Evolutionary conservation across 2,888 invertebrate species (phyloP), one percentile per base, ranked within the genome.

Genomic region (Theretra japonica): DNA sequence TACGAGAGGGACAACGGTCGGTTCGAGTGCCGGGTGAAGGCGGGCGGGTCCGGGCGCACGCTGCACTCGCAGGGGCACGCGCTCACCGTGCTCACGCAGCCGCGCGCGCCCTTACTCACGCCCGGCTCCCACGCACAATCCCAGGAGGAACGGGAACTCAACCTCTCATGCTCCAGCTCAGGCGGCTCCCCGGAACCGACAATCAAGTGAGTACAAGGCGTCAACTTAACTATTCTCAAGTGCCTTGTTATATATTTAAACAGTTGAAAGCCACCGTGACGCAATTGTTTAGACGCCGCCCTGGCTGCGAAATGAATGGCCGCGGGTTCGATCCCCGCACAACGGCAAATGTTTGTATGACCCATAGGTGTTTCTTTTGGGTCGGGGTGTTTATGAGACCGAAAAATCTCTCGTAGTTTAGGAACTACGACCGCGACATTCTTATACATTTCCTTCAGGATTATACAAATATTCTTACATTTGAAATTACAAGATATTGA

Each of bases 161-260:
- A 97, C 82, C 93, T 98, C 65, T 96, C 96, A 8, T 98, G 98
- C 89, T 97, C 97, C 80, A 98, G 97, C 83, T 95, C 96, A 68
- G 98, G 98, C 0, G 98, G 98, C 21, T 98, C 98, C 62, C 98
- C 98, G 0, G 98, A 98, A 91, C 98, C 98, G 6, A 95, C 96
- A 80, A 97, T 98, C 89, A 96, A 96, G 96, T 97, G 89, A 95
- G 92, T 87, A 28, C 19, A 50, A 48, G 25, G n/a, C 41, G 3
- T 41, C 3, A 8, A 41, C 41, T 48, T 65, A 8, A 41, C 5
- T 25, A 58, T 8, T n/a, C 15, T 41, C n/a, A n/a, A 17, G 23
- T 19, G 19, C n/a, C n/a, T 23, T 11, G 57, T 23, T 21, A 23
- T 3, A 4, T 58, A 21, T 21, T 56, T 56, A 7, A 21, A 21